phyloP scores from a whole-genome alignment of 1,140 invertebrate species.

The Calliopsis andreniformis region DNA sequence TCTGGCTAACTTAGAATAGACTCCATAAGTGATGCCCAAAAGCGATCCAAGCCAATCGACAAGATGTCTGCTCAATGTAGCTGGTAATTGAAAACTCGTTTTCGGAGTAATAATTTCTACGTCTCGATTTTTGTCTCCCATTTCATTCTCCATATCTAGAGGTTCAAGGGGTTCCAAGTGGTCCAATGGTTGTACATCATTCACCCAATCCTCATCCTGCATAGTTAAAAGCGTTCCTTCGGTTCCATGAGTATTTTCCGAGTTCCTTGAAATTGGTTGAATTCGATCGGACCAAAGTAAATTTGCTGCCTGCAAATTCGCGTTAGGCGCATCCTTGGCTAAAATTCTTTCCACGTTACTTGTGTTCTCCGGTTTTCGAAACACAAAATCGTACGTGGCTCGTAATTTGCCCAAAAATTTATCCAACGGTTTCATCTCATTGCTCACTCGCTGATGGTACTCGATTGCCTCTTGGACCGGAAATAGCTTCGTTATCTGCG shows the following conservation, averaged over 20 bases:
- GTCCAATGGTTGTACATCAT: conserved; percentile 58
- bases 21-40: conserved; percentile 60
- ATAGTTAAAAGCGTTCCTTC: conserved; percentile 3
- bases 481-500: conserved; percentile 72
- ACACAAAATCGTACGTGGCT: conserved; percentile 73
- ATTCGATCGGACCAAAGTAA: conserved; percentile 36
- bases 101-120: conserved; percentile 56
- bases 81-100: conserved; percentile 55
- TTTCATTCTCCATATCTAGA: conserved; percentile 64
- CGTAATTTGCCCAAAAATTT: conserved; percentile 73
- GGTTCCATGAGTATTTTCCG: neutral
- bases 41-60: conserved; percentile 70
- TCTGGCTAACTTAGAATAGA: conserved; percentile 63
- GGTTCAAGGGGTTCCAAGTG: conserved; percentile 57
- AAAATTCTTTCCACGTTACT: conserved; percentile 69
- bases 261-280: neutral
- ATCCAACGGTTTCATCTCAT: conserved; percentile 66
- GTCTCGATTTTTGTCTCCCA: conserved; percentile 41
- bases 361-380: conserved; percentile 68
- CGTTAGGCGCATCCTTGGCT: conserved; percentile 19
- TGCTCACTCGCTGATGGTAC: conserved; percentile 51
- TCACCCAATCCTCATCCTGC: conserved; percentile 59
- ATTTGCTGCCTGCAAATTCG: conserved; percentile 36
- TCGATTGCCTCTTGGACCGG: conserved; percentile 68
- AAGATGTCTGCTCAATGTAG: conserved; percentile 62